Conservation (phyloP, 92 coral and sea anemone species). For the Bergia sp. region DNA sequence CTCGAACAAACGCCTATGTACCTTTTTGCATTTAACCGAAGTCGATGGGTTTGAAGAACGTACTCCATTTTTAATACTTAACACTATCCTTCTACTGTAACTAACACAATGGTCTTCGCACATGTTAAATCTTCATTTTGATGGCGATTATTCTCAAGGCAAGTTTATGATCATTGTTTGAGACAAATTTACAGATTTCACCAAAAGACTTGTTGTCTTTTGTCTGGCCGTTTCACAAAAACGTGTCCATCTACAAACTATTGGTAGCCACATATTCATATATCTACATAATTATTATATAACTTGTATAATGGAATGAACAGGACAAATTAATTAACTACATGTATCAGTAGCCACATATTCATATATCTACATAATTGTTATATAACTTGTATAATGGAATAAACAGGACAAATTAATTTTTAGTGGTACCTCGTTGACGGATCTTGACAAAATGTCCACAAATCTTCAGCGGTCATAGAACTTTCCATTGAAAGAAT, state of each 20-base stretch:
- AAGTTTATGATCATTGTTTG: too few relatives aligned
- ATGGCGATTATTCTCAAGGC: too few relatives aligned
- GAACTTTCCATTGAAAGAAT: conserved; percentile 73
- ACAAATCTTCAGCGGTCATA: conserved; percentile 73
- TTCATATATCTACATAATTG: too few relatives aligned
- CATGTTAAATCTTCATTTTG: too few relatives aligned
- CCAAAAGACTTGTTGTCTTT: too few relatives aligned
- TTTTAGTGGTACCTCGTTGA: conserved; percentile 62
- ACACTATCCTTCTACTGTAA: not conserved
- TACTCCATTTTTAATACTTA: not conserved
- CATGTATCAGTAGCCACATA: too few relatives aligned
- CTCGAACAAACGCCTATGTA: too few relatives aligned
- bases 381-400: not conserved
- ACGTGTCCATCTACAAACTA: not conserved
- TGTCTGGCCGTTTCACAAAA: too few relatives aligned
- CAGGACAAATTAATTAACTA: too few relatives aligned
- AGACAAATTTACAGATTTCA: too few relatives aligned
- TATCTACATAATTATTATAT: not conserved
- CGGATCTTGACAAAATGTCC: conserved; percentile 80
- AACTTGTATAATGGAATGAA: not conserved
- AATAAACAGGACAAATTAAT: too few relatives aligned
- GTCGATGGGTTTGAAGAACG: not conserved
- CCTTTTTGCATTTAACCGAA: too few relatives aligned
- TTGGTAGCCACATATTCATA: not conserved
- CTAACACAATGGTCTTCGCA: not conserved